Base-by-base conservation (phyloP, 2,888 invertebrate species). In the Odontothrips loti region DNA sequence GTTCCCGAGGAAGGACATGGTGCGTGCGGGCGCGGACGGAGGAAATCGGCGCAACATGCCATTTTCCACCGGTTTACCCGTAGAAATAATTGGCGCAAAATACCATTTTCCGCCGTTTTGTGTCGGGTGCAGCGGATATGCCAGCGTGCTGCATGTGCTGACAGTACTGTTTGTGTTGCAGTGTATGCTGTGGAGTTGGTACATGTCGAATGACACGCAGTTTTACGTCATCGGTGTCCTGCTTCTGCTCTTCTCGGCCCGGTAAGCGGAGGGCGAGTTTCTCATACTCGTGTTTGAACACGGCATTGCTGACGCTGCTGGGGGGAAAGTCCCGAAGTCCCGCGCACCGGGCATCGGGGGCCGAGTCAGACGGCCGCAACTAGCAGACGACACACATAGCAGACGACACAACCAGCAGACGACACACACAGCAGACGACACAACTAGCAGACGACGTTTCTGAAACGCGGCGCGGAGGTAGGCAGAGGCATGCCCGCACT, bases 181-280 rank as follows among this genome's bases (percentile, higher is more conserved):
- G 95, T 96, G 95, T 86, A 95, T 96, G 95, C 86, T 95, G 58
- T 96, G 95, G 95, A 95, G 95, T 89, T 96, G 95, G 95, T 95
- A 96, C 86, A 88, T 96, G 51, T 94, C 95, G 0, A 95, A 95
- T 85, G 95, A 96, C 86, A 95, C 95, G 0, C 95, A 95, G 86
- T 95, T 96, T 88, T 96, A 95, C 86, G 91, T 95, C 3, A 90
- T 96, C 83, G 95, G 95, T 83, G 93, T 94, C 0, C 91, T 95
- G 11, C 91, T 95, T 47, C 89, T 95, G n/a, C 94, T 96, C 81
- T 87, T 95, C 80, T 94, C 94, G 0, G 93, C 93, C 23, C 92
- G 88, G 89, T 89, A 86, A 27, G 68, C 10, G 58, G 58, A 20
- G 0, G 58, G 15, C 20, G 58, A 1, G 68, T 23, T 23, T 68